These are phyloP conservation scores for Falcaria lacertinaria DNA, from an alignment of 2,888 invertebrate species.

Conservation along the genomic window DNA sequence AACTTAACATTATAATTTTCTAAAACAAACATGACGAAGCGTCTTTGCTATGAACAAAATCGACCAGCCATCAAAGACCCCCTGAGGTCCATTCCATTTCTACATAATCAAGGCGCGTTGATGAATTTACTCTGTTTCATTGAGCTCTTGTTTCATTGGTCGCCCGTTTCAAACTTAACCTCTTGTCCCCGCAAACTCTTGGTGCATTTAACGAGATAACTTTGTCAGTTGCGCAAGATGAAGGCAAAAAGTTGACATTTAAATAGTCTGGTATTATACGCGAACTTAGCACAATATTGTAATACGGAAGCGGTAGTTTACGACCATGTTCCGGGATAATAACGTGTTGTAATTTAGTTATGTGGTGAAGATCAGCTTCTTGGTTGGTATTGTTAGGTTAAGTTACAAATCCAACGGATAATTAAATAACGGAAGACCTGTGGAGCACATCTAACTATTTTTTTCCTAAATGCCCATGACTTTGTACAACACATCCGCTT, in stretches of 20 bases:
- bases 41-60: slow-evolving; percentile 28
- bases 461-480: too few relatives aligned
- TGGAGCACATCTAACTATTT: too few relatives aligned
- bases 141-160: slow-evolving; percentile 31
- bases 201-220: slow-evolving; percentile 71
- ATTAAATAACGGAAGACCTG: too few relatives aligned
- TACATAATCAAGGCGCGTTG: slow-evolving; percentile 5
- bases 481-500: too few relatives aligned
- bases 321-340: not conserved
- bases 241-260: slow-evolving; percentile 45
- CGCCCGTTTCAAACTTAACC: slow-evolving; percentile 37
- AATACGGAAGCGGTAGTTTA: slow-evolving; percentile 2
- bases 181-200: slow-evolving; percentile 50
- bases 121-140: slow-evolving; percentile 14
- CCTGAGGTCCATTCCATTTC: slow-evolving; percentile 5
- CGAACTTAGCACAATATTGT: slow-evolving; percentile 6
- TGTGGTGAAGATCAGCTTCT: not conserved
- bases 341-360: not conserved
- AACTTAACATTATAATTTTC: not conserved
- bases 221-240: slow-evolving; percentile 48
- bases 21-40: slow-evolving; percentile 37
- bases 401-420: too few relatives aligned
- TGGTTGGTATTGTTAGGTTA: too few relatives aligned
- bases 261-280: slow-evolving; percentile 13
- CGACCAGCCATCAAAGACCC: slow-evolving; percentile 28